Conservation (phyloP, 2,888 invertebrate species). For the Xestia xanthographa region DNA sequence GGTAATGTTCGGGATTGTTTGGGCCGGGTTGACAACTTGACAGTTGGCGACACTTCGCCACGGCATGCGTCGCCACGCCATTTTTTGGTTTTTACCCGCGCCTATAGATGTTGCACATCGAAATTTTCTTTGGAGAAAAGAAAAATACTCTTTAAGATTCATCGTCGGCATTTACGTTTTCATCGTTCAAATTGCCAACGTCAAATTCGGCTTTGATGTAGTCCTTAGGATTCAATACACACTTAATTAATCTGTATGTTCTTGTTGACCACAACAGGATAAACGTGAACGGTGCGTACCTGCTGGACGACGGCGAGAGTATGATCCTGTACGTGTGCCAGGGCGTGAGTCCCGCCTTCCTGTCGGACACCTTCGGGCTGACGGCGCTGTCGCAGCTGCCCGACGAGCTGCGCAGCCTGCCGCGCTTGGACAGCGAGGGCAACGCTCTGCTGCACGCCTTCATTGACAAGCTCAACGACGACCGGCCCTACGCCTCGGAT, state of each 20-base stretch:
- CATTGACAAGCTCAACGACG: slow-evolving; percentile 95
- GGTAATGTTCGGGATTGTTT: too few species aligned
- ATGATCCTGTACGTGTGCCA: slow-evolving; percentile 96
- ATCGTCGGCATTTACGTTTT: too few species aligned
- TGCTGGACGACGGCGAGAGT: slow-evolving; percentile 96
- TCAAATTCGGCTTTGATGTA: background rate
- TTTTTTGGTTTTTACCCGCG: too few species aligned
- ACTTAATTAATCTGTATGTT: slow-evolving; percentile 75
- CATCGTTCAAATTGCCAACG: background rate
- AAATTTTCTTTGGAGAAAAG: too few species aligned
- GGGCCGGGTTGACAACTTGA: too few species aligned
- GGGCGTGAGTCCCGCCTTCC: slow-evolving; percentile 93
- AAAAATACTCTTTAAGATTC: too few species aligned
- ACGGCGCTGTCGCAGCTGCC: slow-evolving; percentile 93
- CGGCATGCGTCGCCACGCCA: too few species aligned
- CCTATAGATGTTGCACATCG: too few species aligned
- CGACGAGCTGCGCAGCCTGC: slow-evolving; percentile 94
- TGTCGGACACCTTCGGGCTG: slow-evolving; percentile 95
- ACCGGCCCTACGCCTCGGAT: slow-evolving; percentile 94
- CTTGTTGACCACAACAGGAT: slow-evolving; percentile 92
- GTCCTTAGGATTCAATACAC: background rate
- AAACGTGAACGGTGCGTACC: slow-evolving; percentile 95
- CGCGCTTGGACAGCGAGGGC: slow-evolving; percentile 93
- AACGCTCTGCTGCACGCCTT: slow-evolving; percentile 95
- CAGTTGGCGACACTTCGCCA: too few species aligned